Conservation (phyloP, 2,797 vertebrate species). For the Paratrypauchen microcephalus region DNA sequence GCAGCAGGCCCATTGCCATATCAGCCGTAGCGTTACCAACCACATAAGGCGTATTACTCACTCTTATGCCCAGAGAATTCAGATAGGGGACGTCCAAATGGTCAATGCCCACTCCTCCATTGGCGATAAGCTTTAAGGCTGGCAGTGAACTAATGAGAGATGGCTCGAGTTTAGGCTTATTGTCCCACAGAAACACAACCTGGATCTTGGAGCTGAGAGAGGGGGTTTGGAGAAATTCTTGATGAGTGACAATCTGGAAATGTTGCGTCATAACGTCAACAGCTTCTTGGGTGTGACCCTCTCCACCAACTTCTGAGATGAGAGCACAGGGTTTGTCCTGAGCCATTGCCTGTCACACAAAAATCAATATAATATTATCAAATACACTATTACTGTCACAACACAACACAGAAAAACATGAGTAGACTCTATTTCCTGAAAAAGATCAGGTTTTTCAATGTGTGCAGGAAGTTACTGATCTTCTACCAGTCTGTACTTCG, state of each 20-base stretch:
- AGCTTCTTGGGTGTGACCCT: slow-evolving; percentile 55
- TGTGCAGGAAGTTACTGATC: too few species aligned
- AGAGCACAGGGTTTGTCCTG: slow-evolving; percentile 68
- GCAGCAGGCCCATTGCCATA: slow-evolving; percentile 47
- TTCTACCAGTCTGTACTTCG: too few species aligned
- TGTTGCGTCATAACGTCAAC: slow-evolving; percentile 61
- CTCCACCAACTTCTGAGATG: slow-evolving; percentile 48
- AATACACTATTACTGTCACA: not conserved
- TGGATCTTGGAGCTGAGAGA: slow-evolving; percentile 69
- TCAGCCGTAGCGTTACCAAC: slow-evolving; percentile 75
- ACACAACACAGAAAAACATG: too few species aligned
- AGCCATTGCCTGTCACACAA: slow-evolving; percentile 63
- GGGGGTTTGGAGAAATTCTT: slow-evolving; percentile 76
- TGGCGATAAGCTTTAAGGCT: slow-evolving; percentile 73
- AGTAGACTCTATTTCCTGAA: too few species aligned
- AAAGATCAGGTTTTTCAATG: too few species aligned
- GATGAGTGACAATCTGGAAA: slow-evolving; percentile 72
- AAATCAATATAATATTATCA: not conserved
- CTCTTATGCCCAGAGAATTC: slow-evolving; percentile 66
- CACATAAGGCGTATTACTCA: slow-evolving; percentile 70
- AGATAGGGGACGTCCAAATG: slow-evolving; percentile 76
- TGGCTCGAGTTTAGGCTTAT: slow-evolving; percentile 37
- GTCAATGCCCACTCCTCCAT: slow-evolving; percentile 72
- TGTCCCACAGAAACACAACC: slow-evolving; percentile 69
- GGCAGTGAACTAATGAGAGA: slow-evolving; percentile 71